A percentile compares a stretch with the other conserved stretches of the same genome.
phyloP scores from a whole-genome alignment of 2,797 vertebrate species.

The Muscicapa comitata region DNA sequence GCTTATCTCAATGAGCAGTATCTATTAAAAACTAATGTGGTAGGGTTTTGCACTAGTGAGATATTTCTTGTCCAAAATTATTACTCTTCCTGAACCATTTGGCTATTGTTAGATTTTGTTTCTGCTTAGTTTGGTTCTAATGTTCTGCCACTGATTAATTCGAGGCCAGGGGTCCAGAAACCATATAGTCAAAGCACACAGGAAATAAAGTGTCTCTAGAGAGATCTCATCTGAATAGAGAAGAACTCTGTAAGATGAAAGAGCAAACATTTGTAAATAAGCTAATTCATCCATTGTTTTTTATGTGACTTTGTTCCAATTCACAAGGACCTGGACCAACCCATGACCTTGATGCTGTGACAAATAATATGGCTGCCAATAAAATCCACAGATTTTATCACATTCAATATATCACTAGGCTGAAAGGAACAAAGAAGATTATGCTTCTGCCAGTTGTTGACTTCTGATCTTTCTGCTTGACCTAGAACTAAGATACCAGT shows the following conservation, averaged over 20 bases:
- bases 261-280: neutral
- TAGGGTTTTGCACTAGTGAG: neutral
- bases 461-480: neutral
- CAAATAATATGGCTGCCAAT: neutral
- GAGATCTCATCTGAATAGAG: neutral
- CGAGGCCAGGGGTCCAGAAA: accelerated
- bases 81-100: neutral
- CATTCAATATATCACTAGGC: neutral
- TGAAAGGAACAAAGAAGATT: neutral
- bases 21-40: neutral
- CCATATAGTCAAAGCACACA: neutral
- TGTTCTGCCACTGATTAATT: neutral
- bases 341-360: neutral
- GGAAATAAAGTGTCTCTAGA: neutral
- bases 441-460: neutral
- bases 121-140: neutral
- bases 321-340: neutral
- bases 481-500: neutral
- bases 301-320: neutral
- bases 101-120: neutral
- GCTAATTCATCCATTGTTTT: neutral
- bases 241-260: neutral
- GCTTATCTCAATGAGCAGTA: neutral
- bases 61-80: neutral
- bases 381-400: neutral